Evolutionary conservation across 2,797 vertebrate genomes (phyloP), one percentile per base, ranked within the genome.

Genomic region (Cheirogaleus major): DNA sequence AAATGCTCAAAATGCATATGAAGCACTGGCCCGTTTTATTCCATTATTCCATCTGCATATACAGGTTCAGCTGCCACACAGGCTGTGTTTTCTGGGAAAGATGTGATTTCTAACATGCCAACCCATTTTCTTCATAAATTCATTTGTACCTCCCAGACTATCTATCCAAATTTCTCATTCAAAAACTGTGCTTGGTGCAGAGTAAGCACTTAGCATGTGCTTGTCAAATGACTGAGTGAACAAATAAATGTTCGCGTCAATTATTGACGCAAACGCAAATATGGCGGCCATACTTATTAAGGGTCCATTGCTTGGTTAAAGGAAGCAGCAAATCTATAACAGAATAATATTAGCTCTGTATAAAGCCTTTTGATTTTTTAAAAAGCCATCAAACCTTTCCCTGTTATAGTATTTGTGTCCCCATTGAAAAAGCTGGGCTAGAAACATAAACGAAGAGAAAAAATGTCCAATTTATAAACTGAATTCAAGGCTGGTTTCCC

Each of bases 401-500:
- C 48, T 32, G 17, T 73, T 67, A 30, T 0, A 10, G 7, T 45
- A 22, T 20, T 81, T 84, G 17, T n/a, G 91, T 81, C 30, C 12
- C 22, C 32, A 35, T 6, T 80, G 57, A 89, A 78, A 95, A 84
- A 52, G 6, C 0, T 23, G 61, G 75, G 15, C 38, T 14, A 52
- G 45, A 59, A 86, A 90, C 23, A 79, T 15, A 38, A 93, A 87
- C 41, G 65, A 59, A 85, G 41, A 75, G 63, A 85, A 67, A 91
- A 93, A 65, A 27, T 0, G 1, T 87, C 76, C 69, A 38, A 32
- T 72, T 25, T 50, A 25, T 43, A 84, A 50, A 38, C 0, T 41
- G 65, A 88, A 91, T 69, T 80, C 38, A 90, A 93, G 76, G 43
- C 67, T 87, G 45, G 79, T 95, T 92, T 61, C 76, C 90, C 90